Evolutionary conservation across 2,888 invertebrate species (phyloP), one percentile per base, ranked within the genome.

Genomic region (Archaeoteleia sp.): DNA sequence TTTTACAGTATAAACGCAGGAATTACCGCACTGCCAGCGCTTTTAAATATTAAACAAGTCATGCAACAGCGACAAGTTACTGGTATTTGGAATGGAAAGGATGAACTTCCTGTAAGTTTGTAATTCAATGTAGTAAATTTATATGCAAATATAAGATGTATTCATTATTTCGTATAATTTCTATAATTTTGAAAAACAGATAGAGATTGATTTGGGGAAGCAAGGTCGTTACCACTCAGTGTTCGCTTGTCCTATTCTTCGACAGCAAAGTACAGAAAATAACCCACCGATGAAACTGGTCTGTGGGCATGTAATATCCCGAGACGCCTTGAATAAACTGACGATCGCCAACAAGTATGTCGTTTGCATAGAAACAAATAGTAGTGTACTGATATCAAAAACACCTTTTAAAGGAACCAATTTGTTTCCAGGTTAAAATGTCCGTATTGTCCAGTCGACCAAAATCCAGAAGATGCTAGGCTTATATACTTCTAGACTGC

Each of bases 361-460:
- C 49, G 62, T 75, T 78, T 73, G 72, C 70, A 76, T 72, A 74
- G 49, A 74, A 62, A 58, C 66, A 60, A 46, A 8, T 43, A 37
- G 14, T 25, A 57, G 57, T 73, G 58, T 66, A 77, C 60, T 76
- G 77, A 78, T 77, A 74, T 72, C 76, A 75, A 77, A 78, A 78
- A 76, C 76, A 76, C 77, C 77, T 79, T 75, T 78, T 75, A 75
- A 77, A 79, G 76, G 75, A 74, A 77, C 57, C 75, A 78, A 78
- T 80, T 81, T 76, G 74, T 79, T 90, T 91, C 69, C 88, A 96
- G 96, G 83, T 91, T 99, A 85, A 99, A 99, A 88, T 99, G 99
- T 83, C 98, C 98, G 0, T 99, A 99, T 87, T 99, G 99, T 82
- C 98, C 98, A 0, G 92, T 96, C 85, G 98, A 99, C 86, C 97